A percentile compares a stretch with the other conserved stretches of the same genome.
Conservation (phyloP, 2,888 invertebrate species). For the Diloba caeruleocephala region DNA sequence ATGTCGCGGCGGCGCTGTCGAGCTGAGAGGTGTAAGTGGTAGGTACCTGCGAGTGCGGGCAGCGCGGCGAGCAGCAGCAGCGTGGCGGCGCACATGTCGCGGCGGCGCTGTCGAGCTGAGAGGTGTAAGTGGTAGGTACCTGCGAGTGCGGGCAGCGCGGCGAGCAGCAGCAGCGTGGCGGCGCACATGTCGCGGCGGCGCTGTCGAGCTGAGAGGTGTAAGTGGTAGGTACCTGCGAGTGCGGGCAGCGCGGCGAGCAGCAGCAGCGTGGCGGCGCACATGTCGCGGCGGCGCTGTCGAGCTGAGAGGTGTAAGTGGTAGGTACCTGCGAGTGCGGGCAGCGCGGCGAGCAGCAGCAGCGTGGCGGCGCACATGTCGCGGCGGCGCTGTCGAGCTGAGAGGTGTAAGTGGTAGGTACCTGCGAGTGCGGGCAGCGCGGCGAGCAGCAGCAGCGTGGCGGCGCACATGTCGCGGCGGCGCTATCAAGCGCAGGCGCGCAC, state of each 20-base stretch:
- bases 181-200: too few species aligned
- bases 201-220: too few species aligned
- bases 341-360: constrained; percentile 67
- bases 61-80: constrained; percentile 69
- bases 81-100: too few species aligned
- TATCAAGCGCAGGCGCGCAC: background rate
- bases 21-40: background rate
- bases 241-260: constrained; percentile 69
- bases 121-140: constrained; percentile 50
- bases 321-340: constrained; percentile 71
- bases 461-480: constrained; percentile 42
- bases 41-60: constrained; percentile 69
- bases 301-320: background rate
- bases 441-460: constrained; percentile 66
- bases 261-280: constrained; percentile 63
- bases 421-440: constrained; percentile 71
- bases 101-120: too few species aligned
- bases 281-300: too few species aligned
- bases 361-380: constrained; percentile 35
- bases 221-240: constrained; percentile 63
- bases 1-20: too few species aligned
- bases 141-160: constrained; percentile 68
- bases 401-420: constrained; percentile 62
- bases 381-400: constrained; percentile 15
- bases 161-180: constrained; percentile 66